Evolutionary conservation across 2,113 vertebrate genomes (phyloP), one percentile per base, ranked within the genome.

Genomic region (Coptodon rendalli): DNA sequence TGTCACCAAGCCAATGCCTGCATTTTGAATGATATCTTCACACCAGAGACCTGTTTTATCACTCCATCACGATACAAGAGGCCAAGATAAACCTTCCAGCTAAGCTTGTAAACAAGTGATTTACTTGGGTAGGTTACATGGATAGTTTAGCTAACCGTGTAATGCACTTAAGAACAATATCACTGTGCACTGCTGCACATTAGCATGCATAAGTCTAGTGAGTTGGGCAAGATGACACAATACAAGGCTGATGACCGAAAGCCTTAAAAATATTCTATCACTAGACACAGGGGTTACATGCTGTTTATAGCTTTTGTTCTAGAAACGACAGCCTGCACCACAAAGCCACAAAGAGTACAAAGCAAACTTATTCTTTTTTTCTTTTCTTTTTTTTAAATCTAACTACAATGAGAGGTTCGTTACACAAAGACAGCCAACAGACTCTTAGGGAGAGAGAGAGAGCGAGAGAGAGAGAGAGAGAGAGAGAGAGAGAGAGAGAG

Each of bases 191-290:
- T 56, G 78, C 40, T 78, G 38, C 24, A 76, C 43, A 76, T 27
- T 27, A 57, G 86, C 87, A 90, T 87, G 80, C 78, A 52, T 43
- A 9, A 92, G 63, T 80, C 54, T 40, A 87, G 76, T 40, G 38
- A 81, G 81, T 34, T 27, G 34, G 80, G 84, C 66, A 83, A 66
- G 17, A 86, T 50, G 83, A 63, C 84, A 85, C 34, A 45, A 82
- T 19, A 57, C 12, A 81, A 16, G 71, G 71, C 9, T 76, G 43
- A 76, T 61, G 68, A 76, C 22, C 17, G 24, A 54, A 85, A 76
- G 54, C 36, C 59, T 81, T 81, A 48, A 76, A 48, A 76, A 22
- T 11, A 79, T 82, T 86, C 17, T 85, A 84, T 80, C 68, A 84
- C 43, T 73, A 73, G 19, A 54, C 24, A 48, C 24, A 48, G 27